These are phyloP conservation scores for Hartigia nigra DNA, from an alignment of 2,888 invertebrate genomes.

Conservation along the genomic window DNA sequence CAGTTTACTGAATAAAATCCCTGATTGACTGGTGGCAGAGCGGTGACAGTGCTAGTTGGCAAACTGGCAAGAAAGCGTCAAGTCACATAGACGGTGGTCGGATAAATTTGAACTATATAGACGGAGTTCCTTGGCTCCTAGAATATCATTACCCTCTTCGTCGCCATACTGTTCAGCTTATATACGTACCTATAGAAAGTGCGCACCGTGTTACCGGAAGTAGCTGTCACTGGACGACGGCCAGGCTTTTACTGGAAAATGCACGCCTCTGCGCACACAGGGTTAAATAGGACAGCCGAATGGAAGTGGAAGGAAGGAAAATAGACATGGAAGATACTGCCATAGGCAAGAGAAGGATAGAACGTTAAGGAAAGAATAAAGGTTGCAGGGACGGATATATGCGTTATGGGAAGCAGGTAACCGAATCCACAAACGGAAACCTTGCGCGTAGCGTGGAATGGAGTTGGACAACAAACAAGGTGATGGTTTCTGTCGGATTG, in stretches of 20 bases:
- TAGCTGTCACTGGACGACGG: slow-evolving; percentile 37
- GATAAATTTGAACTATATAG: neutral
- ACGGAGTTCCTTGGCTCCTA: neutral
- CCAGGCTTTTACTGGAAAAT: slow-evolving; percentile 46
- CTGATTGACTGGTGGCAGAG: slow-evolving; percentile 60
- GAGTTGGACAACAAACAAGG: slow-evolving; percentile 35
- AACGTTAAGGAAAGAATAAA: neutral
- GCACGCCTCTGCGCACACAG: slow-evolving; percentile 37
- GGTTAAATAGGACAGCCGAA: neutral
- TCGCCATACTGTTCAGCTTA: neutral
- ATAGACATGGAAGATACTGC: neutral
- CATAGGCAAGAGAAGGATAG: neutral
- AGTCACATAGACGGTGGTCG: slow-evolving; percentile 35
- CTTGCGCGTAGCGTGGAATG: slow-evolving; percentile 9
- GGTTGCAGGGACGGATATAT: slow-evolving; percentile 19
- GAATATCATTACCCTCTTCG: neutral
- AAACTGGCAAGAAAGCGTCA: slow-evolving; percentile 51
- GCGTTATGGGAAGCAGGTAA: slow-evolving; percentile 50
- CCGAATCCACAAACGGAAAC: slow-evolving; percentile 55
- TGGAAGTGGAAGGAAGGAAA: neutral
- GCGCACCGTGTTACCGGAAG: slow-evolving; percentile 31
- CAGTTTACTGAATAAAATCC: slow-evolving; percentile 59
- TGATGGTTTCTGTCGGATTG: slow-evolving; percentile 53
- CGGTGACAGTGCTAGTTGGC: slow-evolving; percentile 45
- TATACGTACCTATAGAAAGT: neutral